A percentile compares a stretch with the other conserved stretches of the same genome.
phyloP scores from a whole-genome alignment of 2,113 vertebrate genomes.

The Puffinus mauretanicus region DNA sequence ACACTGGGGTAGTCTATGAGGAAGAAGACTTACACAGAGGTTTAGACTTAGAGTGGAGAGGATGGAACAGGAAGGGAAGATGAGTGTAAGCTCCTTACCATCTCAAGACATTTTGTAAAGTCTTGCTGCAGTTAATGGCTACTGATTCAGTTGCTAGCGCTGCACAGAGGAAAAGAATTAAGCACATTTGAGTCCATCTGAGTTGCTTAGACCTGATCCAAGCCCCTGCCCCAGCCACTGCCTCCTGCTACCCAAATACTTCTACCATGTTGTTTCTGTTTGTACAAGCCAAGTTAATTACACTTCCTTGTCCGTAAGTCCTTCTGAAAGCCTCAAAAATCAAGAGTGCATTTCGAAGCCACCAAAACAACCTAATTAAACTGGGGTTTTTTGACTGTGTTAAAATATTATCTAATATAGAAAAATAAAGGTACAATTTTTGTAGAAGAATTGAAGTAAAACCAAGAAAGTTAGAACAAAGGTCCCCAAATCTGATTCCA shows the following conservation, averaged over 20 bases:
- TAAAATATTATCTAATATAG: background rate
- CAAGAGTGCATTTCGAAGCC: background rate
- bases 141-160: background rate
- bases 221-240: background rate
- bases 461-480: background rate
- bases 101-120: background rate
- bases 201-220: background rate
- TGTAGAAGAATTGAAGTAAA: background rate
- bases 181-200: too few species aligned
- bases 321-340: background rate
- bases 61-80: background rate
- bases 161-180: background rate
- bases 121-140: background rate
- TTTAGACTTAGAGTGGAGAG: background rate
- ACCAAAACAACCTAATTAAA: background rate
- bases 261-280: background rate
- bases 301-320: background rate
- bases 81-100: background rate
- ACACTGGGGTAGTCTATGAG: background rate
- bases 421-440: background rate
- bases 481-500: background rate
- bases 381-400: background rate
- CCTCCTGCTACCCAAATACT: background rate
- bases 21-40: background rate
- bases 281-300: background rate